Base-by-base conservation (phyloP, 2,797 vertebrate genomes). In the Leuciscus waleckii region DNA sequence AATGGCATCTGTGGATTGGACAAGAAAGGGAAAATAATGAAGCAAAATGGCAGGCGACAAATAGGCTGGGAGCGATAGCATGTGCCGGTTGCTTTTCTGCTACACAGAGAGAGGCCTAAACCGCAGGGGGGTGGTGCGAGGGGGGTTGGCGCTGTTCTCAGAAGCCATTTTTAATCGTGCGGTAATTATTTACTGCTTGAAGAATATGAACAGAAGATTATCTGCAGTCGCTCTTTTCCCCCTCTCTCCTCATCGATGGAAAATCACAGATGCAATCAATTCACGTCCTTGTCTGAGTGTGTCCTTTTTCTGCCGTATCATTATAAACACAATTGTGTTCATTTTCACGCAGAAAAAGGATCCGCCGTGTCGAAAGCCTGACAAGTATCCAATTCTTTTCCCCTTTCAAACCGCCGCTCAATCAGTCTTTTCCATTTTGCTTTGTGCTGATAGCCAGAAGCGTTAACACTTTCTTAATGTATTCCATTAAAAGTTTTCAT, bases 271-370 rank as follows among this genome's bases (percentile, higher is more conserved):
- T 35, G 83, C 90, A 92, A 91, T 94, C 89, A 90, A 85, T 92
- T 91, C 71, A 87, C 91, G 84, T 91, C 92, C 51, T 90, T 88
- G 89, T 90, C 91, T 89, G 87, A 91, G 91, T 92, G 88, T 89
- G 88, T 92, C 87, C 88, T 26, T 92, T 91, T 89, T 91, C 77
- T 89, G 91, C 87, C 43, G 26, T 90, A 90, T 92, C 87, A 91
- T 93, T 92, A 91, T 91, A 89, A 89, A 93, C 92, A 92, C 88
- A 93, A 93, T 91, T 90, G 87, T 88, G 91, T 91, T 91, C 88
- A 86, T 91, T 92, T 91, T 87, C 89, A 89, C 88, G 87, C 89
- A 91, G 86, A 91, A 93, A 29, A 90, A 89, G 88, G 84, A 78
- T 91, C 89, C 87, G 78, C 1, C 76, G 90, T 88, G 90, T 91